Percentiles rank a stretch among this genome's conserved stretches.
phyloP scores from a whole-genome alignment of 2,888 invertebrate species.

The Lagria hirta region DNA sequence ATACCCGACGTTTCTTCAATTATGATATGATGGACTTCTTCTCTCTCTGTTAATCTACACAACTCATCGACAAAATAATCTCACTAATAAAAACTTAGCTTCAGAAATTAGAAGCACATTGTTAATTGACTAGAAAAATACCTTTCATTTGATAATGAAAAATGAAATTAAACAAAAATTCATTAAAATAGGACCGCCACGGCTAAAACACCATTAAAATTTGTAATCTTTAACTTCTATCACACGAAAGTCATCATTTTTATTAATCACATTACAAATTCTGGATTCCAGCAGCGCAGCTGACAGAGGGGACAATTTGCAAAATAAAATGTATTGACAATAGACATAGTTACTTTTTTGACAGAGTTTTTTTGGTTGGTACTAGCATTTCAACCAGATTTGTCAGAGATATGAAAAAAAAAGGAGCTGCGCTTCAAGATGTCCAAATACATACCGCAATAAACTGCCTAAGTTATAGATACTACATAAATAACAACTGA shows the following conservation, averaged over 20 bases:
- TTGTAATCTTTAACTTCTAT: slow-evolving; percentile 27
- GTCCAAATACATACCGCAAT: too few species aligned
- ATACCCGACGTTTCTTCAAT: too few species aligned
- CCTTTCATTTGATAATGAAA: slow-evolving; percentile 19
- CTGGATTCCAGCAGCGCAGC: neutral
- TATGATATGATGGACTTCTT: slow-evolving; percentile 22
- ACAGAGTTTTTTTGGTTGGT: too few species aligned
- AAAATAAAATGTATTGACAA: slow-evolving; percentile 7
- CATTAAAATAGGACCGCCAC: too few species aligned
- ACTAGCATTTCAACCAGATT: too few species aligned
- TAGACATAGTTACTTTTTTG: too few species aligned
- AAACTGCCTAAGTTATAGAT: too few species aligned
- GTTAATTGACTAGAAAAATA: slow-evolving; percentile 41
- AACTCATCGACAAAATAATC: slow-evolving; percentile 9
- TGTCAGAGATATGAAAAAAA: too few species aligned
- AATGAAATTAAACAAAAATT: slow-evolving; percentile 10
- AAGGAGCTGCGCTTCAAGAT: too few species aligned
- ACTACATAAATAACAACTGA: too few species aligned
- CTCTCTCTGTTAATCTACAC: slow-evolving; percentile 8
- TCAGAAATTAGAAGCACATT: slow-evolving; percentile 26
- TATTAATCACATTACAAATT: slow-evolving; percentile 29
- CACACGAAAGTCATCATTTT: slow-evolving; percentile 35
- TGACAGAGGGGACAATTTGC: slow-evolving; percentile 7
- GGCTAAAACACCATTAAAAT: too few species aligned
- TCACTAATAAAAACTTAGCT: slow-evolving; percentile 8